Percentiles rank a stretch among this genome's conserved stretches.
These are phyloP conservation scores for Micoletzkya japonica DNA, from an alignment of 2,888 invertebrate species.

Conservation along the genomic window DNA sequence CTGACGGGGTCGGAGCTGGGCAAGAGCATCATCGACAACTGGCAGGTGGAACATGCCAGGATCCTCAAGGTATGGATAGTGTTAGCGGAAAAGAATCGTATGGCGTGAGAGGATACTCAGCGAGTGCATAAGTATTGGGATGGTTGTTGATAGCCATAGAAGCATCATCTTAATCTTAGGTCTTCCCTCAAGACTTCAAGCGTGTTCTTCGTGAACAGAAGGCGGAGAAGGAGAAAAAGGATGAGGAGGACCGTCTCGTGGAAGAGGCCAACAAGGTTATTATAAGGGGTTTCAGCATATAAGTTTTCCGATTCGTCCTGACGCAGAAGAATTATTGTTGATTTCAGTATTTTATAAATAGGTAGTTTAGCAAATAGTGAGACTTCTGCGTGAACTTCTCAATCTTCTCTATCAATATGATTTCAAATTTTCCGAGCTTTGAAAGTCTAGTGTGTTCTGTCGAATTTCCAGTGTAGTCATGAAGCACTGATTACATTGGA, in stretches of 20 bases:
- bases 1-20: slow-evolving; percentile 86
- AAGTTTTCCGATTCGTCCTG: not conserved
- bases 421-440: no score
- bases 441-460: no score
- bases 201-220: slow-evolving; percentile 78
- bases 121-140: not conserved
- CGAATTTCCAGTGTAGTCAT: not conserved
- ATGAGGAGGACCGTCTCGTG: slow-evolving; percentile 77
- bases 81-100: not conserved
- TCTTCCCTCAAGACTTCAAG: slow-evolving; percentile 96
- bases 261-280: slow-evolving; percentile 31
- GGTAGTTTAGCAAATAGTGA: no score
- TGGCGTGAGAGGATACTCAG: not conserved
- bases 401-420: no score
- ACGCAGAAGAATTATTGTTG: no score
- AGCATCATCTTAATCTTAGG: slow-evolving; percentile 66
- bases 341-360: no score
- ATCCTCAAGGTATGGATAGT: slow-evolving; percentile 77
- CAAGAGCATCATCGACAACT: slow-evolving; percentile 76
- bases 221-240: slow-evolving; percentile 42
- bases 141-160: not conserved
- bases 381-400: no score
- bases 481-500: not conserved
- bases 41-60: slow-evolving; percentile 77
- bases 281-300: not conserved